A percentile compares a stretch with the other conserved stretches of the same genome.
phyloP scores from a whole-genome alignment of 1,140 invertebrate genomes.

The Oryctes rhinoceros region DNA sequence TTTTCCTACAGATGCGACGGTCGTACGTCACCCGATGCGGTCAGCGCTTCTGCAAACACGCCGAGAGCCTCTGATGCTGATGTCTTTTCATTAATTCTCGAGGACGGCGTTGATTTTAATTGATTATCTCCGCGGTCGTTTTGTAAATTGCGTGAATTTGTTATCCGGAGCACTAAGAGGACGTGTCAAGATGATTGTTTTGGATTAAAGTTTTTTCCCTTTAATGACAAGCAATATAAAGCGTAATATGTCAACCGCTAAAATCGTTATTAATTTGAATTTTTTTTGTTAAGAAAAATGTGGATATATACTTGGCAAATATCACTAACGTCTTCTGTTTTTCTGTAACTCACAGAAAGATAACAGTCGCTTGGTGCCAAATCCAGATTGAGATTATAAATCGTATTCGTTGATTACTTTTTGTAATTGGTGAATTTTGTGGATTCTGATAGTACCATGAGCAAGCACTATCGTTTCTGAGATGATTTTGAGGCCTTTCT shows the following conservation, averaged over 20 bases:
- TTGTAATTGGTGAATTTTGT: too few species aligned
- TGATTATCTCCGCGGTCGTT: constrained; percentile 23
- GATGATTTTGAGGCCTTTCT: too few species aligned
- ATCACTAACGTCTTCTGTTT: too few species aligned
- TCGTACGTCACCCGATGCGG: constrained; percentile 32
- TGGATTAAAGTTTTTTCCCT: constrained; percentile 10
- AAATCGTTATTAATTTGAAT: not conserved
- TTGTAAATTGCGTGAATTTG: constrained; percentile 27
- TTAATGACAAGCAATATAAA: not conserved
- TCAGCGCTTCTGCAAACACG: constrained; percentile 32
- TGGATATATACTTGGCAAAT: too few species aligned
- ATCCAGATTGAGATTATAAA: too few species aligned
- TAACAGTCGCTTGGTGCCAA: too few species aligned
- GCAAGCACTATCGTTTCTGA: too few species aligned
- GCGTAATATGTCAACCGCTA: not conserved
- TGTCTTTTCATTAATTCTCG: constrained; percentile 36
- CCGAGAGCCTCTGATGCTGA: constrained; percentile 11
- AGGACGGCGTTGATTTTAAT: constrained; percentile 34
- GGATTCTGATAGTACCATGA: too few species aligned
- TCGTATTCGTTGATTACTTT: too few species aligned
- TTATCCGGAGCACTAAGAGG: not conserved
- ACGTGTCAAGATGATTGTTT: constrained; percentile 27
- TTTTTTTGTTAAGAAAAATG: not conserved
- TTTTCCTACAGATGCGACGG: constrained; percentile 28
- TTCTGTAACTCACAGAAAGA: too few species aligned